Conservation (phyloP, 1,140 invertebrate species). For the Holcopasites calliopsidis region DNA sequence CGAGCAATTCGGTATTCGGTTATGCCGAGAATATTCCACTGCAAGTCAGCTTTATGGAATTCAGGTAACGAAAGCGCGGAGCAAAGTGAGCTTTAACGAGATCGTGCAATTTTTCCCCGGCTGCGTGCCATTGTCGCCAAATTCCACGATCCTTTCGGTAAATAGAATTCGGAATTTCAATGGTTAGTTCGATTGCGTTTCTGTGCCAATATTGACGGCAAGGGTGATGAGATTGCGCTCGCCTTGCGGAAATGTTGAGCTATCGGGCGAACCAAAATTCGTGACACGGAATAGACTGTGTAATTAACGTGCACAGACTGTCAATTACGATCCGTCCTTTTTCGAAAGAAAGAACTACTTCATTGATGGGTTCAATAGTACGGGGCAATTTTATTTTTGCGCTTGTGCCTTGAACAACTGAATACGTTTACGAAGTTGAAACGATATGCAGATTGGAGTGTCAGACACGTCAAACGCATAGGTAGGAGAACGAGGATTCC, state of each 20-base stretch:
- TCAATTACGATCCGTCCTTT: background rate
- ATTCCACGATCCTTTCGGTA: background rate
- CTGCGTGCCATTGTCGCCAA: background rate
- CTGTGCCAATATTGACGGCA: conserved; percentile 55
- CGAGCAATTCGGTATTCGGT: too few species aligned
- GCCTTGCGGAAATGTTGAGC: conserved; percentile 11
- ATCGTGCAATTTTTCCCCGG: too few species aligned
- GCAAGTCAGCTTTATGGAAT: too few species aligned
- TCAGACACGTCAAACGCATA: background rate
- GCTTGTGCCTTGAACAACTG: background rate
- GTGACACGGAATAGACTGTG: conserved; percentile 9
- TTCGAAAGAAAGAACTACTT: background rate
- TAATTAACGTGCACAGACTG: conserved; percentile 13
- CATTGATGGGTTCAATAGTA: background rate
- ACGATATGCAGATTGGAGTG: conserved; percentile 1
- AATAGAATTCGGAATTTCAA: conserved; percentile 42
- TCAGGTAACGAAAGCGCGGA: too few species aligned
- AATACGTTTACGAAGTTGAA: background rate
- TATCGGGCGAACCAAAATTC: background rate
- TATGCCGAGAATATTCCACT: too few species aligned
- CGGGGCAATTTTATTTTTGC: background rate
- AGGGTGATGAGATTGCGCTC: conserved; percentile 42
- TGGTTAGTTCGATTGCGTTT: conserved; percentile 31
- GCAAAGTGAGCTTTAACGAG: too few species aligned
- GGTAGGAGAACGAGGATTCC: background rate